A percentile compares a stretch with the other conserved stretches of the same genome.
Evolutionary conservation across 2,888 invertebrate genomes (phyloP).

Genomic region (Pseudanteris insignis): DNA sequence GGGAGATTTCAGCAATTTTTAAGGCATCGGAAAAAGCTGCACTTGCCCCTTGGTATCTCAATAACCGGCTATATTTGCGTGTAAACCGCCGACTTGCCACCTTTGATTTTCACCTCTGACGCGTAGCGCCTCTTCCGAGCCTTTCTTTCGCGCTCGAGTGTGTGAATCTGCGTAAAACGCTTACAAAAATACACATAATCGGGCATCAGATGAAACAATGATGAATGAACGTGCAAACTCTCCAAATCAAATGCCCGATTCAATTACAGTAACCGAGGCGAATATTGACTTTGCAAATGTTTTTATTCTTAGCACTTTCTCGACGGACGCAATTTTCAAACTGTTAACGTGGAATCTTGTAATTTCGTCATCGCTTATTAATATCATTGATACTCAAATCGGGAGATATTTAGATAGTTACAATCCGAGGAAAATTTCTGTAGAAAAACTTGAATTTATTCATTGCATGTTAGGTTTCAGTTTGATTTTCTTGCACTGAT

Average conservation of each 20-base stretch:
- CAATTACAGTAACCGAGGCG: too few species aligned
- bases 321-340: too few species aligned
- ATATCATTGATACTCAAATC: too few species aligned
- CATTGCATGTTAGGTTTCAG: too few species aligned
- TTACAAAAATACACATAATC: conserved; percentile 10
- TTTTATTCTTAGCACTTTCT: too few species aligned
- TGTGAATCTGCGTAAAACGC: conserved; percentile 3
- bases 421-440: too few species aligned
- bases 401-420: too few species aligned
- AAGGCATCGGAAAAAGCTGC: conserved; percentile 34
- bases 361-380: too few species aligned
- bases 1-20: conserved; percentile 31
- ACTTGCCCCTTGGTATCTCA: conserved; percentile 33
- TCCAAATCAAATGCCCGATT: conserved; percentile 13
- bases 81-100: conserved; percentile 29
- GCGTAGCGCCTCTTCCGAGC: conserved; percentile 16
- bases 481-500: too few species aligned
- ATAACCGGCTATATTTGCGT: conserved; percentile 21
- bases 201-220: conserved; percentile 18
- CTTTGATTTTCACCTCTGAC: conserved; percentile 40
- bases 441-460: too few species aligned
- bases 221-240: conserved; percentile 2
- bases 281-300: too few species aligned
- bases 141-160: conserved; percentile 7
- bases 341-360: too few species aligned